Conservation (phyloP, 1,140 invertebrate genomes). For the Aphaenogaster floridana region DNA sequence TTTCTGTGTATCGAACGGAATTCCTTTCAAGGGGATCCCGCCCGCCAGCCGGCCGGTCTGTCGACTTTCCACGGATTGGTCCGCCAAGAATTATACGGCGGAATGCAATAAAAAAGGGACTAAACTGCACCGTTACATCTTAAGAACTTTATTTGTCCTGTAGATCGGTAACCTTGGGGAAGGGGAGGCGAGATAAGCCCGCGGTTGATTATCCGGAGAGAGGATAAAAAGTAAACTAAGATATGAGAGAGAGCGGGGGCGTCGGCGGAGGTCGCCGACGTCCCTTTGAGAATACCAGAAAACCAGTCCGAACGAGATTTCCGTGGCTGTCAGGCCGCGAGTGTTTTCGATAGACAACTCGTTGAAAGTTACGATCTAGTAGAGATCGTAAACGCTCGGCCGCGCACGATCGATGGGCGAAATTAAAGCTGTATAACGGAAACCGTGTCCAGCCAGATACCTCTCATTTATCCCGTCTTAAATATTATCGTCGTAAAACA, state of each 20-base stretch:
- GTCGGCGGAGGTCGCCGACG: conserved; percentile 14
- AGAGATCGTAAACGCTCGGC: conserved; percentile 14
- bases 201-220: neutral
- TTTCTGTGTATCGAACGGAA: conserved; percentile 24
- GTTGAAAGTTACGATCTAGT: conserved; percentile 52
- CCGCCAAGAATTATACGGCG: conserved; percentile 16
- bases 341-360: conserved; percentile 51
- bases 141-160: conserved; percentile 53
- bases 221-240: conserved; percentile 37
- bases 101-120: conserved; percentile 44
- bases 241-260: neutral
- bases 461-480: neutral
- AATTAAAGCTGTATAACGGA: conserved; percentile 34
- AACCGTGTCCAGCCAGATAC: neutral
- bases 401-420: neutral
- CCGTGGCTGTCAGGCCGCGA: conserved; percentile 15
- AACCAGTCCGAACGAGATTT: conserved; percentile 72
- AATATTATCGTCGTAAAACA: neutral
- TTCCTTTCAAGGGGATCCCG: conserved; percentile 16
- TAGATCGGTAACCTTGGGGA: neutral
- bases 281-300: conserved; percentile 69
- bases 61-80: conserved; percentile 29
- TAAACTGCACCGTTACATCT: conserved; percentile 11
- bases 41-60: neutral
- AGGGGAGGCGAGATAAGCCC: conserved; percentile 32